Percentiles rank a stretch among this genome's conserved stretches.
Conservation (phyloP, 2,113 vertebrate species). For the Lamprologus speciosus region DNA sequence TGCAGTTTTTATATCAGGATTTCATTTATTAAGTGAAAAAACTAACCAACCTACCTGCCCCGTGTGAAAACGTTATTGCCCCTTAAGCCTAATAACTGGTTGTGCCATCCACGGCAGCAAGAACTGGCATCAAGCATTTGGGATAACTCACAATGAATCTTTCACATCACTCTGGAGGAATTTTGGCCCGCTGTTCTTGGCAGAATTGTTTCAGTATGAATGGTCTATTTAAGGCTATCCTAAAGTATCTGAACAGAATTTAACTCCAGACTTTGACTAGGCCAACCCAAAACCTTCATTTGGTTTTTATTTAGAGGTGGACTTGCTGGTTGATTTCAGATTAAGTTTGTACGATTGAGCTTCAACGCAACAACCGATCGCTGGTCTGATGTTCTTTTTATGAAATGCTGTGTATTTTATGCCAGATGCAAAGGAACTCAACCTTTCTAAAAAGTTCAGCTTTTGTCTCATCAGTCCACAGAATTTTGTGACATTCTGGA, state of each 20-base stretch:
- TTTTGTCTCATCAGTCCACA: neutral
- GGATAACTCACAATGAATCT: neutral
- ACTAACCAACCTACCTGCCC: neutral
- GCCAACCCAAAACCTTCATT: neutral
- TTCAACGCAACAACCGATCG: rapidly evolving
- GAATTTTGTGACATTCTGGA: neutral
- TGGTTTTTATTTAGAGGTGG: neutral
- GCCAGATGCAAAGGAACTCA: neutral
- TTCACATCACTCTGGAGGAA: neutral
- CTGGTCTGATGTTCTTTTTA: neutral
- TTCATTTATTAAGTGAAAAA: neutral
- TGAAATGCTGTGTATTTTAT: neutral
- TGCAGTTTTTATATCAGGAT: neutral
- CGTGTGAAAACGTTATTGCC: neutral
- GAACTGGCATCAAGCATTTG: neutral
- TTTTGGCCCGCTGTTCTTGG: neutral
- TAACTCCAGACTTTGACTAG: neutral
- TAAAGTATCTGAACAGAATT: neutral
- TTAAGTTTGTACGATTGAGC: neutral
- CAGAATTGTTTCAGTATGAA: neutral
- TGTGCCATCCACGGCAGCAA: neutral
- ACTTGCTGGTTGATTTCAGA: neutral
- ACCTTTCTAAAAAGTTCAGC: neutral
- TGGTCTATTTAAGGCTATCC: neutral
- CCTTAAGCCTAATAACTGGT: neutral